Percentiles rank a stretch among this genome's conserved stretches.
phyloP scores from a whole-genome alignment of 37 sponge, comb jelly and placozoan species.

The Aplysina aerophoba region DNA sequence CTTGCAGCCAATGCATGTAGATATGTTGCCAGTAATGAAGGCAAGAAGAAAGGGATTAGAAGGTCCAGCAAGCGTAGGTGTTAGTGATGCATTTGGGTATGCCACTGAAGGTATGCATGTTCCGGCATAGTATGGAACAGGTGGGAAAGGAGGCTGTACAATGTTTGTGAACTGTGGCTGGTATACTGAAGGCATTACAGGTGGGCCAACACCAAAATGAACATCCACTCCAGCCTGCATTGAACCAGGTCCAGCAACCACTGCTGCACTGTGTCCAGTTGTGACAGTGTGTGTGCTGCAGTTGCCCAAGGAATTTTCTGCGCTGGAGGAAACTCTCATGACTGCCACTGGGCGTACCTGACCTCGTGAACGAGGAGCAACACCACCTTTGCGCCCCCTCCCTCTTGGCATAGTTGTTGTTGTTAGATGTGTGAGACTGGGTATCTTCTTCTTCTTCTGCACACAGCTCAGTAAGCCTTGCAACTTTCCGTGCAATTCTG shows the following conservation, averaged over 20 bases:
- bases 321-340: constrained; percentile 12
- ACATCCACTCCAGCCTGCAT: no score
- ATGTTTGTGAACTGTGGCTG: background rate
- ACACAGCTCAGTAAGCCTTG: background rate
- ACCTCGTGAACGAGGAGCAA: constrained; percentile 24
- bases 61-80: background rate
- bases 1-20: constrained; percentile 35
- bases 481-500: constrained; percentile 12
- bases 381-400: constrained; percentile 39
- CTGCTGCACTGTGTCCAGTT: no score
- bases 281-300: background rate
- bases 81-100: background rate
- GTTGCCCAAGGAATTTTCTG: background rate
- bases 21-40: constrained; percentile 43
- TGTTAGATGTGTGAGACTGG: constrained; percentile 9
- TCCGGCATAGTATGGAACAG: background rate
- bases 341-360: constrained; percentile 22
- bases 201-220: no score
- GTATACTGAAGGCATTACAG: background rate
- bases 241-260: no score
- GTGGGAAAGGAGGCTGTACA: background rate
- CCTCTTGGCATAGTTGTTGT: constrained; percentile 36
- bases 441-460: background rate
- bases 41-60: constrained; percentile 14
- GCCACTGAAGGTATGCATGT: background rate